Evolutionary conservation across 2,888 invertebrate genomes (phyloP).

Genomic region (Drosophila lutescens): DNA sequence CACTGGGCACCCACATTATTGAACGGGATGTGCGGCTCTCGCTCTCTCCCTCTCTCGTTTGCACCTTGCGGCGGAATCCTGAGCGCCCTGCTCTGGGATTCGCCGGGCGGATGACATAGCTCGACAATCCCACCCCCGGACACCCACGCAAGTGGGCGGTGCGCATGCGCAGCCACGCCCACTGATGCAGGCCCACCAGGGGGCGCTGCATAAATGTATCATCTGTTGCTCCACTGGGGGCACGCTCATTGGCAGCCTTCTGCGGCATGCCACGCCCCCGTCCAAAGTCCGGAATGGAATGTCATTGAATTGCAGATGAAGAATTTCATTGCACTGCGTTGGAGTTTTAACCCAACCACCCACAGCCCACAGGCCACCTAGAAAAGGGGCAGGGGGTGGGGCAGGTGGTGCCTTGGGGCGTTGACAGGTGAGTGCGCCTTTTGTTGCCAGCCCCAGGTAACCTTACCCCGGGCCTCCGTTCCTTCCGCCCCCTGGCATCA

Average conservation of each 20-base stretch:
- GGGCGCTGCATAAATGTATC: constrained; percentile 55
- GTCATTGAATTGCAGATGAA: constrained; percentile 78
- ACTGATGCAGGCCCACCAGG: constrained; percentile 50
- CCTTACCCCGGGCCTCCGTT: constrained; percentile 11
- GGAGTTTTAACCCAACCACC: constrained; percentile 58
- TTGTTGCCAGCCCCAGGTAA: constrained; percentile 35
- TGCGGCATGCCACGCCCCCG: constrained; percentile 64
- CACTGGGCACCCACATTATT: constrained; percentile 16
- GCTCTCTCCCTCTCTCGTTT: constrained; percentile 30
- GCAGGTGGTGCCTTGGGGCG: constrained; percentile 3
- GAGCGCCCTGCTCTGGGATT: constrained; percentile 57
- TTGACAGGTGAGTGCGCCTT: constrained; percentile 35
- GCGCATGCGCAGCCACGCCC: constrained; percentile 84
- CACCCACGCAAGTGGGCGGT: constrained; percentile 37
- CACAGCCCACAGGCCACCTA: too few species aligned
- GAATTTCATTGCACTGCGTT: constrained; percentile 78
- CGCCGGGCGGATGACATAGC: constrained; percentile 65
- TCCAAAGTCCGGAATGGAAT: constrained; percentile 62
- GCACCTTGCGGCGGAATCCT: constrained; percentile 71
- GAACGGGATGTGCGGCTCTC: constrained; percentile 58
- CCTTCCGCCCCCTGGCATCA: constrained; percentile 15
- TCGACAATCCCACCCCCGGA: constrained; percentile 62
- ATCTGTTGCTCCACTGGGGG: constrained; percentile 66
- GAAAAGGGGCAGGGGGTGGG: too few species aligned
- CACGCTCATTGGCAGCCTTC: constrained; percentile 56